These are phyloP conservation scores for Vulpes vulpes DNA, from an alignment of 2,113 vertebrate genomes.

Conservation along the genomic window DNA sequence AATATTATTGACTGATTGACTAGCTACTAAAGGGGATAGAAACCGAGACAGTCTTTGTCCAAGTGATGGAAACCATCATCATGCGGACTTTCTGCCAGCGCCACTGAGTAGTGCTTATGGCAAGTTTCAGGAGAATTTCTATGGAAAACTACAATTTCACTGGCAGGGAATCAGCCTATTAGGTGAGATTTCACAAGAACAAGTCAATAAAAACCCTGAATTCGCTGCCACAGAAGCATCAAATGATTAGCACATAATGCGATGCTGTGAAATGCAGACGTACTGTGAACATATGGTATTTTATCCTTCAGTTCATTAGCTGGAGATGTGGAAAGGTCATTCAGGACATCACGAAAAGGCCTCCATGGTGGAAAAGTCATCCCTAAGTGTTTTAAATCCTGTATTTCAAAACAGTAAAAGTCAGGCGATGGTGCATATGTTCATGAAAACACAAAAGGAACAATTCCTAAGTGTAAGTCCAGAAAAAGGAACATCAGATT, in stretches of 20 bases:
- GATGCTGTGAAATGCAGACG: neutral
- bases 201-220: neutral
- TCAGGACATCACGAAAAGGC: neutral
- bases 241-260: rapidly evolving
- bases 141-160: neutral
- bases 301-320: neutral
- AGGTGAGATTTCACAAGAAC: neutral
- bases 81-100: neutral
- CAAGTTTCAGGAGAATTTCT: neutral
- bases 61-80: neutral
- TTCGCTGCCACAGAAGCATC: neutral
- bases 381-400: neutral
- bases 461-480: neutral
- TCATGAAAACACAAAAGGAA: neutral
- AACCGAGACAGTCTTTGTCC: neutral
- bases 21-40: neutral
- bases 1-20: neutral
- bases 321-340: neutral
- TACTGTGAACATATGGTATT: neutral
- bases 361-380: neutral
- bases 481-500: neutral
- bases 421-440: neutral
- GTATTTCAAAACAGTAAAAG: constrained; percentile 34
- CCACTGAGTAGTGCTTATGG: rapidly evolving
- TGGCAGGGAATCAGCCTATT: neutral